These are phyloP conservation scores for Ligdia adustata DNA, from an alignment of 2,888 invertebrate genomes.

Conservation along the genomic window DNA sequence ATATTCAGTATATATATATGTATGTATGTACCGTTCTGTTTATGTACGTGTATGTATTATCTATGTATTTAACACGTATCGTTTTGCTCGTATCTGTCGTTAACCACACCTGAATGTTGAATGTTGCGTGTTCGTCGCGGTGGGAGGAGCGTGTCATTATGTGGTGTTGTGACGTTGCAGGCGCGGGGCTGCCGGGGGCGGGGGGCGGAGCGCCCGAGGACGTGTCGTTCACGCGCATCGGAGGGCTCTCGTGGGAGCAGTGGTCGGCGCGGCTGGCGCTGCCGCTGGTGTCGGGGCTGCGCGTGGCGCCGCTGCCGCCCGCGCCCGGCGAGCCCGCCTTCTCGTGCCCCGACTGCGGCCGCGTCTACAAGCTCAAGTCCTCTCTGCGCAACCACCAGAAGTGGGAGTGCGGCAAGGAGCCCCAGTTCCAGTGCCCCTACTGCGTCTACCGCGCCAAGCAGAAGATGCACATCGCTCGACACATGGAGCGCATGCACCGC, in stretches of 20 bases:
- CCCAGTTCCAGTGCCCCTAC: constrained; percentile 92
- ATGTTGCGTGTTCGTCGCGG: constrained; percentile 49
- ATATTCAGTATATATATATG: constrained; percentile 54
- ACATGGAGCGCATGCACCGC: constrained; percentile 93
- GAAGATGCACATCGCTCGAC: constrained; percentile 92
- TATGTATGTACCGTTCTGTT: constrained; percentile 44
- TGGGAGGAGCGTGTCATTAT: constrained; percentile 31
- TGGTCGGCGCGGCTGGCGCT: constrained; percentile 90
- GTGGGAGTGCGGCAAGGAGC: constrained; percentile 94
- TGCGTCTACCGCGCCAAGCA: constrained; percentile 93
- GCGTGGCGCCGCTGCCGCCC: constrained; percentile 41
- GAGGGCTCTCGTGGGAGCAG: constrained; percentile 88
- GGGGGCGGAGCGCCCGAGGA: constrained; percentile 74
- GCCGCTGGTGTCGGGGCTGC: constrained; percentile 84
- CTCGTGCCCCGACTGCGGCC: constrained; percentile 92
- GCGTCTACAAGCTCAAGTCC: constrained; percentile 94
- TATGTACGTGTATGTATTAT: constrained; percentile 41
- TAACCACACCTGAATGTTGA: constrained; percentile 71
- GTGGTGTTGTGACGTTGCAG: constrained; percentile 60
- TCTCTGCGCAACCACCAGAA: constrained; percentile 93
- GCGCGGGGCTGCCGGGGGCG: constrained; percentile 47
- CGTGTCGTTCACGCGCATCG: constrained; percentile 89
- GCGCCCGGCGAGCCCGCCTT: constrained; percentile 84
- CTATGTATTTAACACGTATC: constrained; percentile 57
- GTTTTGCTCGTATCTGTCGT: constrained; percentile 71